Base-by-base conservation (phyloP, 1,140 invertebrate genomes). In the Macrobrachium nipponense region DNA sequence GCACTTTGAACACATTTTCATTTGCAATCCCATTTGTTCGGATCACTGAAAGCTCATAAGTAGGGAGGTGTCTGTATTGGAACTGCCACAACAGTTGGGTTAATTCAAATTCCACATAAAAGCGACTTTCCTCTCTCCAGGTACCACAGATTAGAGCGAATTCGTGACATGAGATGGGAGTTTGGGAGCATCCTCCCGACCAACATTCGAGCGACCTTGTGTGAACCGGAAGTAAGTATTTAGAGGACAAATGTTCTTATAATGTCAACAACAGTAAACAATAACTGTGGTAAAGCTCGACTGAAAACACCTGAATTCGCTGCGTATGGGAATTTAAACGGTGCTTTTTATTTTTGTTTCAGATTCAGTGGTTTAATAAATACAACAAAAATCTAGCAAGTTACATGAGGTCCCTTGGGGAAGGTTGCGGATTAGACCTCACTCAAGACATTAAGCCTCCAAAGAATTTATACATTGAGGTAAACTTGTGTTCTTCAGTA, bases 391-490 rank as follows among this genome's bases (percentile, higher is more conserved):
- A 94, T 73, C 91, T 99, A 76, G 96, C 96, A 8, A 94, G 93
- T 12, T 99, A 98, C 90, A 99, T 99, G 98, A 94, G 94, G 90
- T 94, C 94, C 0, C 93, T 98, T 87, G 97, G 97, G 14, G 94
- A 95, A 87, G 93, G 93, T 18, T 92, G 93, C 87, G 96, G 96
- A 10, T 93, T 98, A 72, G 97, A 99, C 92, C 92, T 99, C 11
- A 96, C 96, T 27, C 94, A 96, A 87, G 95, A 98, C 91, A 91
- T 96, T n/a, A 94, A 95, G 73, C 98, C 98, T 81, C 98, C 98
- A 2, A 99, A 99, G 91, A 95, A 95, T 15, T 92, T 98, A 17
- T 98, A 96, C 90, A 95, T 98, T 84, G 96, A 98, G 93, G 95
- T 20, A 44, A 70, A 68, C 61, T 86, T 27, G 18, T 3, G 17